phyloP scores from a whole-genome alignment of 2,797 vertebrate species.

The Eptatretus atami region DNA sequence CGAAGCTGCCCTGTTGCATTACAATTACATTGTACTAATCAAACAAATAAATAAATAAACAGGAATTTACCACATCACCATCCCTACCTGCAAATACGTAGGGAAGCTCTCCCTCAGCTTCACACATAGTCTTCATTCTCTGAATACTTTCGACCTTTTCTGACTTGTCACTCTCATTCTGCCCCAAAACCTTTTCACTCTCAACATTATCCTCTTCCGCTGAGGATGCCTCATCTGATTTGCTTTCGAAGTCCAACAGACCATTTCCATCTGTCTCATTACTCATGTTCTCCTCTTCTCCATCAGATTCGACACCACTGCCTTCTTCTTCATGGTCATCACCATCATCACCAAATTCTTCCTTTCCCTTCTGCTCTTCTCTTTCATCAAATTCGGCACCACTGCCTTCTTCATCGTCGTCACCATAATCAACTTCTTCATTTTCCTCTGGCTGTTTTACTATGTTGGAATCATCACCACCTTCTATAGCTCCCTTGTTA shows the following conservation, averaged over 20 bases:
- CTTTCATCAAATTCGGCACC: not conserved
- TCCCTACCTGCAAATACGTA: slow-evolving; percentile 43
- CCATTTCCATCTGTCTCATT: not conserved
- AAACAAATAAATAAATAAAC: no score
- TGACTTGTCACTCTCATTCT: slow-evolving; percentile 5
- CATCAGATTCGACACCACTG: slow-evolving; percentile 10
- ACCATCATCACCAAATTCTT: slow-evolving; percentile 1
- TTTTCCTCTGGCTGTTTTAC: slow-evolving; percentile 6
- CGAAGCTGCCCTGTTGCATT: no score
- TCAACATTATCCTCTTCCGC: not conserved
- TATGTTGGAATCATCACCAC: no score
- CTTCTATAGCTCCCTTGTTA: no score
- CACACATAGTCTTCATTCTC: slow-evolving; percentile 13
- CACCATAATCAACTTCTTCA: slow-evolving; percentile 10
- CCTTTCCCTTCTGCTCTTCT: not conserved
- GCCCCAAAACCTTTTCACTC: not conserved
- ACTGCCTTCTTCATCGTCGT: slow-evolving; percentile 7
- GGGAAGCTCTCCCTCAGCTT: slow-evolving; percentile 35
- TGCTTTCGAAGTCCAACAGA: not conserved
- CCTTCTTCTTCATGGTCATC: slow-evolving; percentile 10
- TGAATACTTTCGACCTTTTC: slow-evolving; percentile 11
- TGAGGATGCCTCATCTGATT: not conserved
- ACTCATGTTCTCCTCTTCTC: slow-evolving; percentile 9
- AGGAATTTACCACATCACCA: no score
- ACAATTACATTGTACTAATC: no score